Evolutionary conservation across 2,888 invertebrate genomes (phyloP), one percentile per base, ranked within the genome.

Genomic region (Trilocha varians): DNA sequence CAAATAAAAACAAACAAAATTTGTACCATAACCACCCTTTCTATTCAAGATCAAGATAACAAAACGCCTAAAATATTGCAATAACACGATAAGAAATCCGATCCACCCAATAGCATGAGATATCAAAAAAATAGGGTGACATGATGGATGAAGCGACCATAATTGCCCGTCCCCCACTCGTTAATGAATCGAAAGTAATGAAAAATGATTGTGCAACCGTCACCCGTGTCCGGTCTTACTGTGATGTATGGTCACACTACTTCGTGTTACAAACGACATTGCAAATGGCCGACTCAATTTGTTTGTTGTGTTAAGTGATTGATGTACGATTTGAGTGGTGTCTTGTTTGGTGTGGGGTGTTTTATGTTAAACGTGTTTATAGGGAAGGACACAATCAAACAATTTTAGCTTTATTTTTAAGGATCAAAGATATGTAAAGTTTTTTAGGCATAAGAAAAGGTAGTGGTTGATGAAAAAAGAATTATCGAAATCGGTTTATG

Each of bases 131-230:
- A 11, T 64, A 60, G 77, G 79, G 76, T 62, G 71, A 62, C 63
- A 58, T 82, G 82, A 83, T 75, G 68, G 72, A 83, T 80, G 69
- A 68, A 62, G 70, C 75, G 69, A 61, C 71, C 70, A 76, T 79
- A 83, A 84, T 84, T 82, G 79, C 69, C 70, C 63, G 60, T 66
- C 77, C 75, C 72, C 74, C 69, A 73, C 25, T 25, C 75, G 77
- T 74, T 82, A 82, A 84, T 83, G 83, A 82, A 82, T 78, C 82
- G 79, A 70, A 68, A 57, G 69, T 80, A 80, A 83, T 83, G 82
- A 79, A 80, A 83, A 83, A 78, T 82, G 70, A 82, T 80, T 70
- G 74, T 55, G 56, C 38, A 32, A 15, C 15, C 32, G 33, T 33
- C 32, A 33, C 37, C 18, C 41, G 15, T 18, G 25, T 34, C n/a